A percentile compares a stretch with the other conserved stretches of the same genome.
phyloP scores from a whole-genome alignment of 2,888 invertebrate species.

The Himalopsyche tibetana region DNA sequence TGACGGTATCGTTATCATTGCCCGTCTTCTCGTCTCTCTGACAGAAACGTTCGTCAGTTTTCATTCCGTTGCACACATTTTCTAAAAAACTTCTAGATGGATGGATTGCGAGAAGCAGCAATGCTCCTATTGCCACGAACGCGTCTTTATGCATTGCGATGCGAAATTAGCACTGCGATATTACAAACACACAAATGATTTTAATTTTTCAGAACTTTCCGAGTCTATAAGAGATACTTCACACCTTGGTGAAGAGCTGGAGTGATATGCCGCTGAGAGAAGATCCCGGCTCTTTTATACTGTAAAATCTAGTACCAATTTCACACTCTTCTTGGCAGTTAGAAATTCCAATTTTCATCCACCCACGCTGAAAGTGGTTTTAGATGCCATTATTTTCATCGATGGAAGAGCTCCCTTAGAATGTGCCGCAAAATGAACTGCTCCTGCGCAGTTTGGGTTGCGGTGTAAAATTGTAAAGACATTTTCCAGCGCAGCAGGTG shows the following conservation, averaged over 20 bases:
- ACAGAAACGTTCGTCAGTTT: conserved; percentile 58
- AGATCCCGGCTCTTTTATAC: conserved; percentile 57
- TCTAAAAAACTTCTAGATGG: conserved; percentile 64
- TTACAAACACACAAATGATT: conserved; percentile 21
- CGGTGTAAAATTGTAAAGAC: conserved; percentile 1
- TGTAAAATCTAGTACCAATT: conserved; percentile 56
- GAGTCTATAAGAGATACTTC: not conserved
- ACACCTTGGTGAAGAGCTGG: conserved; percentile 41
- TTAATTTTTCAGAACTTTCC: conserved; percentile 18
- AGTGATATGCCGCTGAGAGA: conserved; percentile 53
- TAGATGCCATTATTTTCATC: conserved; percentile 52
- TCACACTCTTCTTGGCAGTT: conserved; percentile 58
- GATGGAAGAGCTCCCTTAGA: conserved; percentile 8
- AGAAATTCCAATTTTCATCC: conserved; percentile 61
- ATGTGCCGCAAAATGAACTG: conserved; percentile 13
- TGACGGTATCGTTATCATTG: conserved; percentile 60
- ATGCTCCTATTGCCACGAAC: conserved; percentile 56
- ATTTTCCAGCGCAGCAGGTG: not conserved
- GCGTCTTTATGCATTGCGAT: conserved; percentile 56
- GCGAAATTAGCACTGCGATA: not conserved
- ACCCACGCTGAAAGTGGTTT: conserved; percentile 59
- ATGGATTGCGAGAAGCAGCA: conserved; percentile 61
- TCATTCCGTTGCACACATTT: conserved; percentile 59
- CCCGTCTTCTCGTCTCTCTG: conserved; percentile 55
- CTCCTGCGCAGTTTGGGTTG: conserved; percentile 46